These are phyloP conservation scores for Oncorhynchus kisutch DNA, from an alignment of 2,113 vertebrate genomes.

Conservation along the genomic window DNA sequence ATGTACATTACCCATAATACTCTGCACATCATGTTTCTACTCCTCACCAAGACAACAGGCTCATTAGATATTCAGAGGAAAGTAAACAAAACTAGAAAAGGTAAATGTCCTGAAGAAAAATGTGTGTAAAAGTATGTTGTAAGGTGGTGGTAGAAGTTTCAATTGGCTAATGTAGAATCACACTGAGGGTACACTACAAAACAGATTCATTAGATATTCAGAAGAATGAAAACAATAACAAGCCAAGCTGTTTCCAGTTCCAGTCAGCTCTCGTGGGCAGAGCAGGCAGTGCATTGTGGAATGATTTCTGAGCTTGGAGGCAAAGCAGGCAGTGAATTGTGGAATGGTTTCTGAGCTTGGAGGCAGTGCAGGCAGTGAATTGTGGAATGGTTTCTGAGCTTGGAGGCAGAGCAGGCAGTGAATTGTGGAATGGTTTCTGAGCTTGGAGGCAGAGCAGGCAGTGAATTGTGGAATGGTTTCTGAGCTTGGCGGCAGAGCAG, in stretches of 20 bases:
- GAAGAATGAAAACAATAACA: constrained; percentile 49
- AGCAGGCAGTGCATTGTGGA: constrained; percentile 57
- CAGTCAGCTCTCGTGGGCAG: constrained; percentile 35
- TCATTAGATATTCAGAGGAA: constrained; percentile 28
- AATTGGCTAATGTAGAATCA: not conserved
- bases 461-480: constrained; percentile 44
- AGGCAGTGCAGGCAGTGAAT: constrained; percentile 45
- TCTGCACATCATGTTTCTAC: not conserved
- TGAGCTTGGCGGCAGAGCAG: constrained; percentile 25
- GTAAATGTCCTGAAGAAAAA: not conserved
- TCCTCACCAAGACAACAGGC: not conserved
- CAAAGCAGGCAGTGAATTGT: constrained; percentile 56
- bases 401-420: constrained; percentile 37
- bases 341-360: constrained; percentile 45
- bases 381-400: constrained; percentile 56
- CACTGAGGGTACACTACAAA: not conserved
- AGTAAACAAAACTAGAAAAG: constrained; percentile 35
- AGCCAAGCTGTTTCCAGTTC: constrained; percentile 43
- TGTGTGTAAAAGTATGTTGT: not conserved
- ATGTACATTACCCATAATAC: too few relatives aligned
- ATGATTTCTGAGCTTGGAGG: constrained; percentile 41
- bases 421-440: constrained; percentile 58
- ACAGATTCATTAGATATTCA: constrained; percentile 19
- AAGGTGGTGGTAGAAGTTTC: not conserved
- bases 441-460: constrained; percentile 38